Evolutionary conservation across 2,888 invertebrate genomes (phyloP).

Genomic region (Esperia sulphurella): DNA sequence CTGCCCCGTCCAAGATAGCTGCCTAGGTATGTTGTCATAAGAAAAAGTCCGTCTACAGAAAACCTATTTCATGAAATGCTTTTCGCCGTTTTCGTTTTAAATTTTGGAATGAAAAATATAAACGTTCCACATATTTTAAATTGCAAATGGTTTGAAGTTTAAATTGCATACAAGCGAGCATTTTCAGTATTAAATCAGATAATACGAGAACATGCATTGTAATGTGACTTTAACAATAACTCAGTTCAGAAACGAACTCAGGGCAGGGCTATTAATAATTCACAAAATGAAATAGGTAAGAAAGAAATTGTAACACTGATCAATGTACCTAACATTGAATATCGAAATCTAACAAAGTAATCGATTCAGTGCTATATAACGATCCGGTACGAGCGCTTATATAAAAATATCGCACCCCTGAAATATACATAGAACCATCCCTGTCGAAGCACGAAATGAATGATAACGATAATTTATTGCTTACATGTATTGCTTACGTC

Average conservation of each 20-base stretch:
- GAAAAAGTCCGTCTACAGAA: slow-evolving; percentile 16
- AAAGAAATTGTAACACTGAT: no score
- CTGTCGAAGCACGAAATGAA: slow-evolving; percentile 21
- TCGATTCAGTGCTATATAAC: no score
- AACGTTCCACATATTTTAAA: slow-evolving; percentile 19
- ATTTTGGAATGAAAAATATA: slow-evolving; percentile 22
- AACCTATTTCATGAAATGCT: slow-evolving; percentile 17
- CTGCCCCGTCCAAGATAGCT: slow-evolving; percentile 21
- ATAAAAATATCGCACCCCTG: no score
- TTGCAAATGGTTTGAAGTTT: slow-evolving; percentile 24
- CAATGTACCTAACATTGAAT: no score
- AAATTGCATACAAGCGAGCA: slow-evolving; percentile 15
- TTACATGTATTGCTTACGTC: slow-evolving; percentile 40
- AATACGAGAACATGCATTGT: slow-evolving; percentile 14
- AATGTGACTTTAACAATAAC: slow-evolving; percentile 7
- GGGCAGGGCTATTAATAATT: neutral
- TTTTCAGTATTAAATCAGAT: slow-evolving; percentile 17
- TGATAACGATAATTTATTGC: slow-evolving; percentile 42
- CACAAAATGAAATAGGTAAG: no score
- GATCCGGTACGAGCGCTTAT: no score
- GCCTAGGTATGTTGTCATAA: slow-evolving; percentile 16
- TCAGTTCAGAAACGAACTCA: slow-evolving; percentile 1
- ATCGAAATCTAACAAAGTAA: no score
- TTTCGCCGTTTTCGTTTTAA: slow-evolving; percentile 16
- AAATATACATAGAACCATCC: neutral